phyloP scores from a whole-genome alignment of 2,797 vertebrate species.

The Premnoplex brunnescens region DNA sequence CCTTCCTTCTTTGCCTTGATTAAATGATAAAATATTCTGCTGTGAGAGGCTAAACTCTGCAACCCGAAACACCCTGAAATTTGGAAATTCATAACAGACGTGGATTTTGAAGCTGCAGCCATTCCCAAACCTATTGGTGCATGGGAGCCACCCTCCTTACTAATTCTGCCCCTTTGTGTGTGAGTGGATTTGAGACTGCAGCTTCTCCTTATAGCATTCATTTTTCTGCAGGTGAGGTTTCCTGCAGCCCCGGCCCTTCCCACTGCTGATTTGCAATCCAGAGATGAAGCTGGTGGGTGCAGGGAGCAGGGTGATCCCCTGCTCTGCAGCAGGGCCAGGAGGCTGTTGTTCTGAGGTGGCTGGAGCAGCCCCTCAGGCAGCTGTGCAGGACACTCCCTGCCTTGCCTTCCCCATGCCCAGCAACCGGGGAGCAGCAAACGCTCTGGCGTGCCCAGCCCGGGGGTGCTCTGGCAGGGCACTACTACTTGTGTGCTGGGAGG shows the following conservation, averaged over 20 bases:
- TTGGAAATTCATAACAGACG: conserved; percentile 12
- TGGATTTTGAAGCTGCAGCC: not conserved
- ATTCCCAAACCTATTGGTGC: not conserved
- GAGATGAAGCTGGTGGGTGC: fast-evolving
- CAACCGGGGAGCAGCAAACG: not conserved
- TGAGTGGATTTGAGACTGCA: not conserved
- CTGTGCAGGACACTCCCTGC: not conserved
- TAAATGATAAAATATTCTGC: conserved; percentile 30
- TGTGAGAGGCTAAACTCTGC: not conserved
- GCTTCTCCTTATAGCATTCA: not conserved
- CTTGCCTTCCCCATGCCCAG: not conserved
- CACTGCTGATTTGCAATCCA: not conserved
- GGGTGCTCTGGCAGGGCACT: not conserved
- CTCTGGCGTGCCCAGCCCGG: fast-evolving
- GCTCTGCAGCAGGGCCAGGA: fast-evolving
- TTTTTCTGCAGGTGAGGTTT: not conserved
- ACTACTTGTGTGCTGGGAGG: not conserved
- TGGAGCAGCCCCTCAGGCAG: not conserved
- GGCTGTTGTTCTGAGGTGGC: not conserved
- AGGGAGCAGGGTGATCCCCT: not conserved
- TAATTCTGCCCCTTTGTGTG: fast-evolving
- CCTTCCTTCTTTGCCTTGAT: not conserved
- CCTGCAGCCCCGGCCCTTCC: not conserved
- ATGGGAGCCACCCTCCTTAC: not conserved
- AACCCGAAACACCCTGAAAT: conserved; percentile 14